Evolutionary conservation across 2,797 vertebrate genomes (phyloP).

Genomic region (Botia almorhae): DNA sequence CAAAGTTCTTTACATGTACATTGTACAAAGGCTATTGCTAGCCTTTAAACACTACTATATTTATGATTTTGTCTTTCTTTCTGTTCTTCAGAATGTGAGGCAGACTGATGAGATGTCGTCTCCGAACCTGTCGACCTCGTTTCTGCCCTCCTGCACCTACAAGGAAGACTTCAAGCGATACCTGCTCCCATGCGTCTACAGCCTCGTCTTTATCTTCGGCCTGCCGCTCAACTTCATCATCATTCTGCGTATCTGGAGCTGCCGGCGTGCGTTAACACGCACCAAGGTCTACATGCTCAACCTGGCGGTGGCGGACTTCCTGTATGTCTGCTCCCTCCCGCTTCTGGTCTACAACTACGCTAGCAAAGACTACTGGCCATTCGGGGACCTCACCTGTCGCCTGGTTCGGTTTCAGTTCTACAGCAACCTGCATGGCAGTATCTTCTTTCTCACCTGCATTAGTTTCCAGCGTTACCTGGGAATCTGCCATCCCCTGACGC

Average conservation of each 20-base stretch:
- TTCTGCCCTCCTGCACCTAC: conserved; percentile 83
- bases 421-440: conserved; percentile 92
- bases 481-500: conserved; percentile 89
- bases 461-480: conserved; percentile 94
- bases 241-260: conserved; percentile 87
- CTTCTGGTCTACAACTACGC: conserved; percentile 95
- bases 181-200: conserved; percentile 89
- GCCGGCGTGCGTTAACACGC: conserved; percentile 80
- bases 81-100: conserved; percentile 66
- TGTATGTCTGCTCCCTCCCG: conserved; percentile 93
- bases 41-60: too few species aligned
- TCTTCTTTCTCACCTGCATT: conserved; percentile 97
- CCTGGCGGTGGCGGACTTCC: conserved; percentile 88
- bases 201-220: conserved; percentile 82
- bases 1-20: too few species aligned
- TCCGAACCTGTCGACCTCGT: conserved; percentile 8
- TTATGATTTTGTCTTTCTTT: conserved; percentile 68
- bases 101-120: conserved; percentile 60
- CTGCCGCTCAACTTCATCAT: conserved; percentile 87
- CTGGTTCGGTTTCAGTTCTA: conserved; percentile 95
- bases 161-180: conserved; percentile 91
- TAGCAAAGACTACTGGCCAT: conserved; percentile 94
- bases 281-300: conserved; percentile 92
- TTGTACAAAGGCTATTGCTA: conserved; percentile 75
- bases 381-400: conserved; percentile 89